Conservation (phyloP, 2,113 vertebrate species). For the Lycaon pictus region DNA sequence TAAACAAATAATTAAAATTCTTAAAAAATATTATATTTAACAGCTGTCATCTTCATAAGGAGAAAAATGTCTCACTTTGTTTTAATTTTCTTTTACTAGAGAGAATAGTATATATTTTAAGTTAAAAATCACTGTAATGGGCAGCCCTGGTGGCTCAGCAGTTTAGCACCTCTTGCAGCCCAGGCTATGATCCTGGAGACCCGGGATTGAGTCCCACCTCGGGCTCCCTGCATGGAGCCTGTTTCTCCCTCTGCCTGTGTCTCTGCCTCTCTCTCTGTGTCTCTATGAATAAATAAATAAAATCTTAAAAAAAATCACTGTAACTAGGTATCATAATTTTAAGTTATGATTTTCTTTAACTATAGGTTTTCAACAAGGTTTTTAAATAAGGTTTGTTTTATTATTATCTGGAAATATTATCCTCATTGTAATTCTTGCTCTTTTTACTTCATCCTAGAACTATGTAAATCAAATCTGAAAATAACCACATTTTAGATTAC, state of each 20-base stretch:
- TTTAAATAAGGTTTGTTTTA: conserved; percentile 54
- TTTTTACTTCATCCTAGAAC: conserved; percentile 49
- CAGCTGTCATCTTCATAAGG: not conserved
- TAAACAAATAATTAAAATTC: not conserved
- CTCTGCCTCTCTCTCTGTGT: too few relatives aligned
- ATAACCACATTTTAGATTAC: conserved; percentile 84
- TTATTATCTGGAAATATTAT: conserved; percentile 65
- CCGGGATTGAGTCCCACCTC: too few relatives aligned
- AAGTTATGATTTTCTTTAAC: not conserved
- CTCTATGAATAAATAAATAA: too few relatives aligned
- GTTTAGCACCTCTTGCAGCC: too few relatives aligned
- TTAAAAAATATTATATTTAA: not conserved
- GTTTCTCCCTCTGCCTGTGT: too few relatives aligned
- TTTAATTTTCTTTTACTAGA: not conserved
- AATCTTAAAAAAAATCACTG: not conserved
- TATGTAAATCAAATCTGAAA: conserved; percentile 81
- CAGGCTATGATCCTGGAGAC: too few relatives aligned
- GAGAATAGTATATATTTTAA: not conserved
- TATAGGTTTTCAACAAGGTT: not conserved
- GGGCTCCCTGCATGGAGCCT: too few relatives aligned
- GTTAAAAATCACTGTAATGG: too few relatives aligned
- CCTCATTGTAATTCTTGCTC: conserved; percentile 58
- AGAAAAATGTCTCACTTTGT: not conserved
- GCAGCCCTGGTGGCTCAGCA: too few relatives aligned
- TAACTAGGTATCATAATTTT: not conserved